A percentile compares a stretch with the other conserved stretches of the same genome.
These are phyloP conservation scores for Sinocyclocheilus anshuiensis DNA, from an alignment of 2,113 vertebrate genomes.

Conservation along the genomic window DNA sequence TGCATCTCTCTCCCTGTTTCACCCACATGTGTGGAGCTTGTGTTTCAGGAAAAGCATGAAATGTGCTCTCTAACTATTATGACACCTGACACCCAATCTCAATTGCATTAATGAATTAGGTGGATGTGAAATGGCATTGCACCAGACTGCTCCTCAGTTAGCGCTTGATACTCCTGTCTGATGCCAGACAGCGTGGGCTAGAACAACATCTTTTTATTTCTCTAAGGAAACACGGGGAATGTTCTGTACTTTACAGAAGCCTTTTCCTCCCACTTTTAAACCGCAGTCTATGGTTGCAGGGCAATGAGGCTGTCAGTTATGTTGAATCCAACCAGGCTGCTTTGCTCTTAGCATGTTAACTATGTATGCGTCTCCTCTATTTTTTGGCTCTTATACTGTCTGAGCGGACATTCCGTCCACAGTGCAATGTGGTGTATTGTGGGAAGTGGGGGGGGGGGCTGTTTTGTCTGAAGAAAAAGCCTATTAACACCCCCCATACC, in stretches of 20 bases:
- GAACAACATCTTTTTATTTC: constrained; percentile 62
- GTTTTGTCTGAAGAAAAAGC: constrained; percentile 35
- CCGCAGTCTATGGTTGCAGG: constrained; percentile 42
- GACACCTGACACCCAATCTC: constrained; percentile 53
- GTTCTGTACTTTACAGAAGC: constrained; percentile 53
- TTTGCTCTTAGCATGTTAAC: constrained; percentile 21
- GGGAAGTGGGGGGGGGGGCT: constrained; percentile 14
- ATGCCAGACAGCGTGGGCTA: constrained; percentile 46
- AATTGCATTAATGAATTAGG: constrained; percentile 59
- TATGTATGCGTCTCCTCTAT: constrained; percentile 14
- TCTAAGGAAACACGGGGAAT: constrained; percentile 56
- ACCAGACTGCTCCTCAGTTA: constrained; percentile 37
- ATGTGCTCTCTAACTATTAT: constrained; percentile 56
- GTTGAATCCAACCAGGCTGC: neutral
- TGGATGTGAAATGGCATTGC: constrained; percentile 48
- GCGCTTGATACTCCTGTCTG: constrained; percentile 28
- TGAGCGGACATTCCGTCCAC: constrained; percentile 27
- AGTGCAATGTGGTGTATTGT: constrained; percentile 37
- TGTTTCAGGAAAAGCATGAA: constrained; percentile 53
- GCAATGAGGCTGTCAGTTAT: constrained; percentile 30
- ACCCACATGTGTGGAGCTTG: constrained; percentile 49
- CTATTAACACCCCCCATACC: constrained; percentile 39
- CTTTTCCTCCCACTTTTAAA: constrained; percentile 55
- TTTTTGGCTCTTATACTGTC: constrained; percentile 6
- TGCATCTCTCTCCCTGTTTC: constrained; percentile 9